phyloP scores from a whole-genome alignment of 2,888 invertebrate genomes.

The Shargacucullia verbasci region DNA sequence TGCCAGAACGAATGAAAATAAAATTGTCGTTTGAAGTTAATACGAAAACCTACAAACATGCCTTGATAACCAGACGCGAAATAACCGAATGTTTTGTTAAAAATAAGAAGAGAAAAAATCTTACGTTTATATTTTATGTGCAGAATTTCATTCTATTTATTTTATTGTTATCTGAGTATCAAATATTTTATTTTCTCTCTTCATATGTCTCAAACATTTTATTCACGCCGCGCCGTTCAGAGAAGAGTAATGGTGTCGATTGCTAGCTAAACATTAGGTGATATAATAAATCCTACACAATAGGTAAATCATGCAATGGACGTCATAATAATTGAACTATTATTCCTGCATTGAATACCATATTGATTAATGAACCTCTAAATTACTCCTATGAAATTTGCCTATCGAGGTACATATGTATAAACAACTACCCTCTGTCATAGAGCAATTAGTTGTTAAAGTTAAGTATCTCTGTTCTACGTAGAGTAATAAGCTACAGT shows the following conservation, averaged over 20 bases:
- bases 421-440: slow-evolving; percentile 24
- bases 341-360: slow-evolving; percentile 19
- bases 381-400: slow-evolving; percentile 31
- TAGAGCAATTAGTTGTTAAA: slow-evolving; percentile 12
- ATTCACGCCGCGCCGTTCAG: too few relatives aligned
- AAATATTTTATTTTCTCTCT: too few relatives aligned
- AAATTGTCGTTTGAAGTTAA: slow-evolving; percentile 31
- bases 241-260: too few relatives aligned
- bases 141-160: too few relatives aligned
- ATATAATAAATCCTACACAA: too few relatives aligned
- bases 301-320: not conserved
- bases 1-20: slow-evolving; percentile 38
- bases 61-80: slow-evolving; percentile 23
- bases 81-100: slow-evolving; percentile 10
- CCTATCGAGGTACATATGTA: slow-evolving; percentile 30
- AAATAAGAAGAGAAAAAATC: slow-evolving; percentile 1
- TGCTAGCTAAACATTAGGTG: too few relatives aligned
- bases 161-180: too few relatives aligned
- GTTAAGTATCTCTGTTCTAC: slow-evolving; percentile 16
- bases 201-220: too few relatives aligned
- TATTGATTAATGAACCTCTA: slow-evolving; percentile 34
- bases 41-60: slow-evolving; percentile 26
- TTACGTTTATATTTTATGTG: not conserved
- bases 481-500: too few relatives aligned
- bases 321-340: slow-evolving; percentile 2